These are phyloP conservation scores for Crypturellus undulatus DNA, from an alignment of 2,113 vertebrate species.

Conservation along the genomic window DNA sequence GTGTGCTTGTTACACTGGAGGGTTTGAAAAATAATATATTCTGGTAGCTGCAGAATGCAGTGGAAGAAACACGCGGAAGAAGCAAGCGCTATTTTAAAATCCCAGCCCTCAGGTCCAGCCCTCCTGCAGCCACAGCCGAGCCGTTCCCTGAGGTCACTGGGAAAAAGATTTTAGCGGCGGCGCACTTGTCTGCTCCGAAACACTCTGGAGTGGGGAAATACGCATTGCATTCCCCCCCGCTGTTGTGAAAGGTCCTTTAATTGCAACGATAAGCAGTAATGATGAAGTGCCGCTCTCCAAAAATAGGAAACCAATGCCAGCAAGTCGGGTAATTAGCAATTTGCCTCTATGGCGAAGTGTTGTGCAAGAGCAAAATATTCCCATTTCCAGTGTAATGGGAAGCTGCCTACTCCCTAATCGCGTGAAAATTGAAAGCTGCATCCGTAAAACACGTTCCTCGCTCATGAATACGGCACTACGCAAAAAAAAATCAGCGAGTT, in stretches of 20 bases:
- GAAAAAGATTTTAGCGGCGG: neutral
- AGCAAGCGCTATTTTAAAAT: neutral
- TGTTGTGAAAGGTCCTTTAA: conserved; percentile 46
- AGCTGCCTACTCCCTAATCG: neutral
- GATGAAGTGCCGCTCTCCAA: conserved; percentile 39
- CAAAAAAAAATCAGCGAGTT: neutral
- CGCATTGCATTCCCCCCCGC: neutral
- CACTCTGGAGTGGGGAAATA: conserved; percentile 2
- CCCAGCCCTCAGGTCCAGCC: neutral
- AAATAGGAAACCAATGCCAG: conserved; percentile 35
- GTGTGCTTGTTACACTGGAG: neutral
- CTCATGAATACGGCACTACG: neutral
- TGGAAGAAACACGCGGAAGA: neutral
- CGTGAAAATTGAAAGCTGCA: conserved; percentile 45
- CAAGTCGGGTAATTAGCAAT: conserved; percentile 38
- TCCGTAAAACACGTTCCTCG: neutral
- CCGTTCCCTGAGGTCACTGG: neutral
- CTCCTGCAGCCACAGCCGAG: conserved; percentile 8
- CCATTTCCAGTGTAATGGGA: conserved; percentile 33
- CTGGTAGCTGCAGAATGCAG: conserved; percentile 11
- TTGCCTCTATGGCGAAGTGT: conserved; percentile 4
- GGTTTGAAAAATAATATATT: conserved; percentile 4
- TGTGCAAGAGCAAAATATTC: conserved; percentile 42
- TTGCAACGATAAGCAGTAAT: conserved; percentile 1
- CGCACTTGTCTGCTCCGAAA: conserved; percentile 30